These are phyloP conservation scores for Pyrocephalus nanus DNA, from an alignment of 2,797 vertebrate species.

Conservation along the genomic window DNA sequence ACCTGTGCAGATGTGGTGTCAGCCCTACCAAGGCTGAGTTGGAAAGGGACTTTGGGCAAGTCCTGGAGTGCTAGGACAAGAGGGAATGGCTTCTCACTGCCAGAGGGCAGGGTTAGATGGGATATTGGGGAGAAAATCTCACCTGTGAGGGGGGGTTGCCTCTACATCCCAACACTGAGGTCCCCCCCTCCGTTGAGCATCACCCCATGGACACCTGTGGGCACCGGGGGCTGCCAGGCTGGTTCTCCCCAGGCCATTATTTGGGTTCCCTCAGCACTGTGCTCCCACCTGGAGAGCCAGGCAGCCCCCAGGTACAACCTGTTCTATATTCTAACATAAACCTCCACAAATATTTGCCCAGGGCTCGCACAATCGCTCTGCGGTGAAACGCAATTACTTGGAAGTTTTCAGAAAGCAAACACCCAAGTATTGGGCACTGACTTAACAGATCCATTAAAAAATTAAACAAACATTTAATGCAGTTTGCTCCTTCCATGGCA, in stretches of 20 bases:
- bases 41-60: background rate
- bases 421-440: background rate
- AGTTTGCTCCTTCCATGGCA: slow-evolving; percentile 23
- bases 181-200: background rate
- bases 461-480: background rate
- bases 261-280: rapidly evolving
- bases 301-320: background rate
- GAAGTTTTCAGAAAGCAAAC: slow-evolving; percentile 54
- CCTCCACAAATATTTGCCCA: slow-evolving; percentile 40
- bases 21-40: background rate
- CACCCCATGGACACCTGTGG: background rate
- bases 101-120: background rate
- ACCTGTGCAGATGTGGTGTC: background rate
- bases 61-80: background rate
- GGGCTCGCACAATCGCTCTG: background rate
- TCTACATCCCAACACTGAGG: background rate
- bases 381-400: background rate
- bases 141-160: background rate
- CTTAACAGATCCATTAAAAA: slow-evolving; percentile 48
- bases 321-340: background rate
- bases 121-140: background rate
- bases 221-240: background rate
- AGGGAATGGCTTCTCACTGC: background rate
- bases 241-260: background rate
- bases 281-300: background rate